Conservation (phyloP, 2,888 invertebrate species). For the Achlya flavicornis region DNA sequence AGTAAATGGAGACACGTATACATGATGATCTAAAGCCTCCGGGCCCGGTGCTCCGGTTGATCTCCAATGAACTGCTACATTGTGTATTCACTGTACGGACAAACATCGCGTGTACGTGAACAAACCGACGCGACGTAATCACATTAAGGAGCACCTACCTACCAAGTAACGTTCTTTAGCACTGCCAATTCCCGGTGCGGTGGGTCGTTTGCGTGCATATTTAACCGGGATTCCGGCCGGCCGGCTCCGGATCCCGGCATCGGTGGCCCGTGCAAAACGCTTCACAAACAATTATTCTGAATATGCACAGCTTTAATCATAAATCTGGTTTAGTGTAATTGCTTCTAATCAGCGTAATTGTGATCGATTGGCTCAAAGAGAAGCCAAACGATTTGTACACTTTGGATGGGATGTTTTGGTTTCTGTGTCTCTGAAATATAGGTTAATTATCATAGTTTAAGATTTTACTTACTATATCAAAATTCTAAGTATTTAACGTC, state of each 20-base stretch:
- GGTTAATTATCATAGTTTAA: too few relatives aligned
- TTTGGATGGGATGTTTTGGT: too few relatives aligned
- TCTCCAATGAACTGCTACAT: slow-evolving; percentile 36
- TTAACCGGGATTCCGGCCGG: slow-evolving; percentile 54
- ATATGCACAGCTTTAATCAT: slow-evolving; percentile 24
- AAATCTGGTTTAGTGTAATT: neutral
- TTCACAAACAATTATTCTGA: slow-evolving; percentile 35
- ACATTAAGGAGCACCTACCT: slow-evolving; percentile 60
- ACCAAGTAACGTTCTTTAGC: slow-evolving; percentile 55
- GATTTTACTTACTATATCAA: neutral
- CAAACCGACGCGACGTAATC: slow-evolving; percentile 50
- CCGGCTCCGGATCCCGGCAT: slow-evolving; percentile 25
- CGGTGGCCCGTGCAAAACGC: slow-evolving; percentile 14
- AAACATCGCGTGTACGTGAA: slow-evolving; percentile 40
- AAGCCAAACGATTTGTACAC: too few relatives aligned
- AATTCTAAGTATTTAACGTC: too few relatives aligned
- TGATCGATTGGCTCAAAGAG: neutral
- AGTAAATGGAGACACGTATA: neutral
- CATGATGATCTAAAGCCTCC: neutral
- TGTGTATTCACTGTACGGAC: slow-evolving; percentile 17
- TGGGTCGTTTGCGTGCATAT: slow-evolving; percentile 65
- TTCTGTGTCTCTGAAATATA: neutral
- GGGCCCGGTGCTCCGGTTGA: slow-evolving; percentile 16
- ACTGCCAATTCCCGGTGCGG: slow-evolving; percentile 56
- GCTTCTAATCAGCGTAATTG: neutral